These are phyloP conservation scores for Lutjanus erythropterus DNA, from an alignment of 2,113 vertebrate species.

Conservation along the genomic window DNA sequence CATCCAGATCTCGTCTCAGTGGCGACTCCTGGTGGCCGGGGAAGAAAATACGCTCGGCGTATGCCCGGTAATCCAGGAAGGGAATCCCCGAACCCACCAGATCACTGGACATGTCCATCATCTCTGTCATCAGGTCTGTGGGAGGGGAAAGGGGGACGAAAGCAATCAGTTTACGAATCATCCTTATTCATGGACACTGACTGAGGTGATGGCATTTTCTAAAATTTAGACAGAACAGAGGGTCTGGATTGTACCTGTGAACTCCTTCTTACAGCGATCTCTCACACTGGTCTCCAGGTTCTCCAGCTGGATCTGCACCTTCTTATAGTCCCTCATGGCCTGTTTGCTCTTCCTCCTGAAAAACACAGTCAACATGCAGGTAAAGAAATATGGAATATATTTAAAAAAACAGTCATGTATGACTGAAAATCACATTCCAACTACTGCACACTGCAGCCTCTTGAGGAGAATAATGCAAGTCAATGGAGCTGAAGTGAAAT, in stretches of 20 bases:
- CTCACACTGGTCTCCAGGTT: slow-evolving; percentile 97
- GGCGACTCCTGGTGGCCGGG: slow-evolving; percentile 95
- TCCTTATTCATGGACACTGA: background rate
- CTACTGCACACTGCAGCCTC: no score
- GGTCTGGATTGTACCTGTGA: slow-evolving; percentile 89
- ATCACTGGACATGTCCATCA: slow-evolving; percentile 98
- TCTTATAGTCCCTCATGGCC: slow-evolving; percentile 96
- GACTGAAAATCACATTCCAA: slow-evolving; percentile 1
- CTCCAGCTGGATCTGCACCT: slow-evolving; percentile 98
- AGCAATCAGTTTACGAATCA: background rate
- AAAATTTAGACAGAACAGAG: background rate
- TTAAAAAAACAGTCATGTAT: background rate
- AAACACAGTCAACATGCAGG: slow-evolving; percentile 8
- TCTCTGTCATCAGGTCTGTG: slow-evolving; percentile 97
- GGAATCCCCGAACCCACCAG: slow-evolving; percentile 96
- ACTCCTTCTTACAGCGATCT: slow-evolving; percentile 98
- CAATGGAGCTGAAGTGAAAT: background rate
- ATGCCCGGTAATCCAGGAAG: slow-evolving; percentile 94
- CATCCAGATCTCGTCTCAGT: slow-evolving; percentile 91
- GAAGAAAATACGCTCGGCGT: slow-evolving; percentile 96
- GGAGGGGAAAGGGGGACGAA: background rate
- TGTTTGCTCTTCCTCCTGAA: slow-evolving; percentile 97
- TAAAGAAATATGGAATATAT: background rate
- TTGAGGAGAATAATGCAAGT: background rate
- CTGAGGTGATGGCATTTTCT: background rate